Evolutionary conservation across 37 sponge, comb jelly and placozoan species (phyloP).

Genomic region (Halisarca cf. caerulea): DNA sequence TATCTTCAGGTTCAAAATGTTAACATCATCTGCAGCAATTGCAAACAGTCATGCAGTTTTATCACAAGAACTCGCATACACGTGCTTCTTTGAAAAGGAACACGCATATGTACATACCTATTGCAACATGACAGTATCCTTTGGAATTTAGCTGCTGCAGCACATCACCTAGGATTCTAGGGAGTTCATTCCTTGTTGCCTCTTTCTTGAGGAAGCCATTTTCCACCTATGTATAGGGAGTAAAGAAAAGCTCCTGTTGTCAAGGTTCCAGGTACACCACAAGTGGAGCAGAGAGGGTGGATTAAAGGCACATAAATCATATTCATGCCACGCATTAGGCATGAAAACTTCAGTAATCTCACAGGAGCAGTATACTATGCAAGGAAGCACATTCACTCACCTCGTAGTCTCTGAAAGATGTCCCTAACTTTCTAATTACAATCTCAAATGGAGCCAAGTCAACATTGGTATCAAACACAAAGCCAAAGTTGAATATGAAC

Average conservation of each 20-base stretch:
- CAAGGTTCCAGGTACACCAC: too few species aligned
- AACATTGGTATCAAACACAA: slow-evolving; percentile 75
- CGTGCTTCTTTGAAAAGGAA: too few species aligned
- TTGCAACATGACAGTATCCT: slow-evolving; percentile 67
- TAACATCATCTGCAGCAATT: slow-evolving; percentile 62
- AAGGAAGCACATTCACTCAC: too few species aligned
- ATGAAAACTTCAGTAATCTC: too few species aligned
- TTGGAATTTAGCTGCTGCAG: slow-evolving; percentile 50
- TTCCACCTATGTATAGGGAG: slow-evolving; percentile 70
- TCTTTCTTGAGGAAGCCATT: slow-evolving; percentile 68
- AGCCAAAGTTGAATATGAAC: slow-evolving; percentile 85
- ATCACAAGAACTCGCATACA: too few species aligned
- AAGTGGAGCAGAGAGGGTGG: too few species aligned
- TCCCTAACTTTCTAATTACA: slow-evolving; percentile 76
- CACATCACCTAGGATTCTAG: slow-evolving; percentile 39
- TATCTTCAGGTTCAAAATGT: slow-evolving; percentile 70
- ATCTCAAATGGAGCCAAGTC: slow-evolving; percentile 70
- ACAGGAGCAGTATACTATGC: too few species aligned
- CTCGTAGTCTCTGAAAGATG: slow-evolving; percentile 72
- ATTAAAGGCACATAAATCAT: too few species aligned
- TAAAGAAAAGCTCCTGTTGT: too few species aligned
- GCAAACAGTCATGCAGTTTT: not conserved
- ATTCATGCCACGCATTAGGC: too few species aligned
- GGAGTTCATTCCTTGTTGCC: not conserved
- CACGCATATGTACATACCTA: slow-evolving; percentile 35